Evolutionary conservation across 2,113 vertebrate species (phyloP), one percentile per base, ranked within the genome.

Genomic region (Tonatia bakeri): DNA sequence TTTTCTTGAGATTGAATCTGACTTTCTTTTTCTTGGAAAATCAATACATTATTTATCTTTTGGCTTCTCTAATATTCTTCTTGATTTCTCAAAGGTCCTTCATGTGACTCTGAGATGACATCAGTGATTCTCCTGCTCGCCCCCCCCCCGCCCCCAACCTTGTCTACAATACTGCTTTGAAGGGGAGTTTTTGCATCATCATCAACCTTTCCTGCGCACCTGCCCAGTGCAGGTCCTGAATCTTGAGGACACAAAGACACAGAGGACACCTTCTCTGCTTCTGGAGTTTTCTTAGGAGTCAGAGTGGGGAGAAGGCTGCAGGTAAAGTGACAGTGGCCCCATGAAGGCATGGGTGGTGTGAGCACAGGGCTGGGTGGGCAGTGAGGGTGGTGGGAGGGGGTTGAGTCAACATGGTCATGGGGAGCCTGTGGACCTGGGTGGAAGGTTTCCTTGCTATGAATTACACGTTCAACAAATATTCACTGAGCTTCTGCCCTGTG

Each of bases 31-130:
- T 56, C 91, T 96, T 89, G 50, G 91, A 89, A 97, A 96, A 94
- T 97, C 96, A 94, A 97, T 96, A 96, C 17, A n/a, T 96, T 97
- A 96, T 97, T 97, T 96, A 94, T 95, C 93, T 94, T 96, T 90
- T 91, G 79, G 47, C 72, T 70, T 83, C 14, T 14, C 79, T 43
- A 67, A 75, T n/a, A 65, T 72, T 95, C 94, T 82, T 72, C 67
- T 95, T 97, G 89, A 86, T 96, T 87, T 96, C 77, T 87, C 91
- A 75, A 22, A 96, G 72, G 81, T 87, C 88, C 87, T 96, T 96
- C 95, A 26, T 65, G 69, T 92, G 95, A 96, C 88, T 96, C 94
- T 91, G 77, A 88, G 91, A 92, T 82, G 91, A 88, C 26, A 38
- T 43, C 85, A 82, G 81, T 0, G 3, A 14, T 26, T 47, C 81